These are phyloP conservation scores for Tribolium freemani DNA, from an alignment of 2,888 invertebrate species.

Conservation along the genomic window DNA sequence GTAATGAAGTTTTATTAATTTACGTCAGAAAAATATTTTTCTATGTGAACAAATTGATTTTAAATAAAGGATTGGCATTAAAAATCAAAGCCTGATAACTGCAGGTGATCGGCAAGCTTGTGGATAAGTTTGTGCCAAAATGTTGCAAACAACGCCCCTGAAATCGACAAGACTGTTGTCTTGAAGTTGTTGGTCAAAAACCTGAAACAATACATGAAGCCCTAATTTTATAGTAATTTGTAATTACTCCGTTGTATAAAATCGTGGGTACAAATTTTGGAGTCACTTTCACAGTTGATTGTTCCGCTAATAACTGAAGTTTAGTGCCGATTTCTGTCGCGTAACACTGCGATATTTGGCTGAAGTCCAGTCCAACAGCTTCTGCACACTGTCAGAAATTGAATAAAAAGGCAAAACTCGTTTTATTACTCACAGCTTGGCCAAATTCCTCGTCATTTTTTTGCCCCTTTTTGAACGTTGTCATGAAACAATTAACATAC, in stretches of 20 bases:
- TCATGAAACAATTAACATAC: slow-evolving; percentile 64
- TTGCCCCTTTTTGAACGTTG: slow-evolving; percentile 50
- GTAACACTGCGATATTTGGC: slow-evolving; percentile 65
- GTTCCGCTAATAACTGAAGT: slow-evolving; percentile 70
- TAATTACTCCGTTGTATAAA: slow-evolving; percentile 69
- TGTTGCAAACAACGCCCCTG: slow-evolving; percentile 64
- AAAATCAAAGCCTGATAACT: slow-evolving; percentile 7
- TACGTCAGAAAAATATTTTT: too few species aligned
- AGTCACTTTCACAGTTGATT: slow-evolving; percentile 64
- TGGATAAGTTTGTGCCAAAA: slow-evolving; percentile 50
- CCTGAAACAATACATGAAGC: background rate
- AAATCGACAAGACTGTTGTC: slow-evolving; percentile 67
- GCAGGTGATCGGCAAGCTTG: slow-evolving; percentile 46
- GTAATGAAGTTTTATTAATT: too few species aligned
- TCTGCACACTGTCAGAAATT: slow-evolving; percentile 65
- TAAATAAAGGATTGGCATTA: background rate
- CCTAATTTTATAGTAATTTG: slow-evolving; percentile 5
- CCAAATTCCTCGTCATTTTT: slow-evolving; percentile 52
- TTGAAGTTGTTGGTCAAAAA: slow-evolving; percentile 62
- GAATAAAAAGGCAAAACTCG: background rate
- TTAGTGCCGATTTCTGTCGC: slow-evolving; percentile 64
- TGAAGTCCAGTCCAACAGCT: slow-evolving; percentile 62
- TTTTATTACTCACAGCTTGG: slow-evolving; percentile 48
- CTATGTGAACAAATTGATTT: too few species aligned
- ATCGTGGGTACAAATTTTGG: slow-evolving; percentile 72